Percentiles rank a stretch among this genome's conserved stretches.
Evolutionary conservation across 2,797 vertebrate genomes (phyloP).

Genomic region (Heliangelus exortis): DNA sequence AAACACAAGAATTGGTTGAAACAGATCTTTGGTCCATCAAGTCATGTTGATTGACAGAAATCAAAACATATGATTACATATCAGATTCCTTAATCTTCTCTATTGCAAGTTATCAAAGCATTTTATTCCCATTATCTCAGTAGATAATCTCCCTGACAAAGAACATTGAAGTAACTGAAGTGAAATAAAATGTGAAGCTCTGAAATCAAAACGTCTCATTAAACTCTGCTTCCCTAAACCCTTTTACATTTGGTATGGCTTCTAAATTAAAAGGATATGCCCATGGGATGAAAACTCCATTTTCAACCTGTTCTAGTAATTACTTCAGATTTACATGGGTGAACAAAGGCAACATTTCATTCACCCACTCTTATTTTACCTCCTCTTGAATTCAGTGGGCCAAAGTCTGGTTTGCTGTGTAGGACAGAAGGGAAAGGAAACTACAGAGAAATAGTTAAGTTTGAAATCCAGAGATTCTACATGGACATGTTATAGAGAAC

Average conservation of each 20-base stretch:
- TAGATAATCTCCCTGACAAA: not conserved
- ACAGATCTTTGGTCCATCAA: not conserved
- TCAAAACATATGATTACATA: not conserved
- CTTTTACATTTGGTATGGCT: not conserved
- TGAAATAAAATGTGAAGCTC: not conserved
- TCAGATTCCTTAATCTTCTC: not conserved
- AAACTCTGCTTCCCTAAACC: not conserved
- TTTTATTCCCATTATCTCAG: not conserved
- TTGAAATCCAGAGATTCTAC: not conserved
- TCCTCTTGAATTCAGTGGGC: not conserved
- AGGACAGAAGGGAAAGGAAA: not conserved
- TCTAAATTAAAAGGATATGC: conserved; percentile 15
- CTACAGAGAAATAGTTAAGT: not conserved
- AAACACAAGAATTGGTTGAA: not conserved
- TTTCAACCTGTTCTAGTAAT: conserved; percentile 3
- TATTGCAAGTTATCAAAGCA: not conserved
- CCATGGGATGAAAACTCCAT: conserved; percentile 1
- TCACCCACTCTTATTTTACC: not conserved
- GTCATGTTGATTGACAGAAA: not conserved
- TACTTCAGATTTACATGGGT: not conserved
- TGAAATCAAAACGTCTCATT: conserved; percentile 26
- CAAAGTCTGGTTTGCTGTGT: not conserved
- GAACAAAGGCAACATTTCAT: not conserved
- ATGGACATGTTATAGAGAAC: not conserved
- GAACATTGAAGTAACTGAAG: not conserved